phyloP scores from a whole-genome alignment of 2,113 vertebrate genomes.

The Noturus placidus region DNA sequence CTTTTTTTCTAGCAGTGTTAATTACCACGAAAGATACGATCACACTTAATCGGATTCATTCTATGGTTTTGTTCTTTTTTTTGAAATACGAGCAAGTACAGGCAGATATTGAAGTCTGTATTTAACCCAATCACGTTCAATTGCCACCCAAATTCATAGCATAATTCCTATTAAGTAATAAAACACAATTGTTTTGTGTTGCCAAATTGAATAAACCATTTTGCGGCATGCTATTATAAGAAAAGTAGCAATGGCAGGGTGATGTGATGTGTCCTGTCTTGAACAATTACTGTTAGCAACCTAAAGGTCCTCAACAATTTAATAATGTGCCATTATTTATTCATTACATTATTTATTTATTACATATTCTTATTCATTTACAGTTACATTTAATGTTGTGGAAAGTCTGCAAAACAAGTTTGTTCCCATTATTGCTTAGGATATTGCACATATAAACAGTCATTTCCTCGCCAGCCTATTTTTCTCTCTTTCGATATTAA shows the following conservation, averaged over 20 bases:
- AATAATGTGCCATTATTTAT: neutral
- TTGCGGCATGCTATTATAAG: no score
- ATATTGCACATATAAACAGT: neutral
- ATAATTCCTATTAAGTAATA: neutral
- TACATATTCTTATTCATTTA: neutral
- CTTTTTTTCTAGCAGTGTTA: neutral
- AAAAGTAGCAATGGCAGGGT: neutral
- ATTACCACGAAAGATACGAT: neutral
- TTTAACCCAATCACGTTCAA: neutral
- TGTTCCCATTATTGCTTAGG: neutral
- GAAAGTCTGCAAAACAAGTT: neutral
- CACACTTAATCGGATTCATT: neutral
- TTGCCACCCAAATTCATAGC: neutral
- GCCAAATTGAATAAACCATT: no score
- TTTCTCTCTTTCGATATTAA: neutral
- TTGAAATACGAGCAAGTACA: neutral
- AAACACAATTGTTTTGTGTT: no score
- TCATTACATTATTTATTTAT: neutral
- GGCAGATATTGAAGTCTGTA: neutral
- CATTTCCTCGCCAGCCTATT: neutral
- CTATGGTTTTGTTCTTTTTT: neutral
- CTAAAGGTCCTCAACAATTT: no score
- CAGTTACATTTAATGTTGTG: neutral
- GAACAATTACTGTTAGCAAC: no score
- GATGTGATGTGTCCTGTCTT: neutral